These are phyloP conservation scores for Hirudinaria manillensis DNA, from an alignment of 2,888 invertebrate genomes.

Conservation along the genomic window DNA sequence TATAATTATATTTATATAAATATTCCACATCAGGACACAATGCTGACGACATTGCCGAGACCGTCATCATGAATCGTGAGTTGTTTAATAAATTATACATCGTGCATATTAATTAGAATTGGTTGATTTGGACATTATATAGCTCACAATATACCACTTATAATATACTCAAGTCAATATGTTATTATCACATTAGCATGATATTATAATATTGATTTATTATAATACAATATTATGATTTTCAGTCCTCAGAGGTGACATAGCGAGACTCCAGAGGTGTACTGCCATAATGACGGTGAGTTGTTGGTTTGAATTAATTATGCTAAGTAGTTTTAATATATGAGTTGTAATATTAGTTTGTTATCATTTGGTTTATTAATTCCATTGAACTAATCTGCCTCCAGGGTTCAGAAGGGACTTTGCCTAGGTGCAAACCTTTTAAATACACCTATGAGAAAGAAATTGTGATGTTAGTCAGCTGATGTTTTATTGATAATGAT, in stretches of 20 bases:
- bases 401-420: conserved; percentile 74
- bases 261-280: conserved; percentile 84
- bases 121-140: not conserved
- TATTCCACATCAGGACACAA: conserved; percentile 53
- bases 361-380: not conserved
- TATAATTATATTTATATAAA: not conserved
- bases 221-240: not conserved
- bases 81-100: not conserved
- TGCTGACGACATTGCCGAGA: conserved; percentile 87
- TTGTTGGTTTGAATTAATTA: conserved; percentile 25
- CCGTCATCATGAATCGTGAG: conserved; percentile 83
- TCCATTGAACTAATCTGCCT: conserved; percentile 31
- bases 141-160: not conserved
- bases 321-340: too few species aligned
- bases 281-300: conserved; percentile 80
- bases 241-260: conserved; percentile 79
- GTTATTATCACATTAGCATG: conserved; percentile 12
- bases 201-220: not conserved
- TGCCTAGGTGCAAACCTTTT: conserved; percentile 87
- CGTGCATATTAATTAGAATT: too few species aligned
- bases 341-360: not conserved
- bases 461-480: conserved; percentile 76
- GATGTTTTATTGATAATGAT: not conserved
- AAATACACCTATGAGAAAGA: conserved; percentile 98
- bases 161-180: not conserved